Evolutionary conservation across 2,797 vertebrate species (phyloP), one percentile per base, ranked within the genome.

Genomic region (Coregonus ussuriensis): DNA sequence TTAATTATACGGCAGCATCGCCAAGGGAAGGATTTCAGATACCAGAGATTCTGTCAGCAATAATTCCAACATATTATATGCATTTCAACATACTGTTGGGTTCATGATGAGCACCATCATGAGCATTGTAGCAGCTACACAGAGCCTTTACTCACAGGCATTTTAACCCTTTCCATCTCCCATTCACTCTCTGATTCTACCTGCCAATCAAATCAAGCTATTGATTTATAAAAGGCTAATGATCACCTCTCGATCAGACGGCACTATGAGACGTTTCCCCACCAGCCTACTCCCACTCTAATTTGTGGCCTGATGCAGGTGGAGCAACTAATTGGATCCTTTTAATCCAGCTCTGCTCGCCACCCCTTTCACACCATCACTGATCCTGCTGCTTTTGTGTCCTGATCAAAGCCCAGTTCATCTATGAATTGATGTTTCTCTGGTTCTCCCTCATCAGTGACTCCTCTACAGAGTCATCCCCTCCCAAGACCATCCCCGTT

Each of bases 401-500:
- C 79, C 47, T 52, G 85, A 92, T 91, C 89, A 93, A 93, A 92
- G 90, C 82, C 47, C 79, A 82, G 82, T 77, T 79, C 75, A 53
- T 79, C 78, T 82, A 82, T 90, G 88, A 91, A 93, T 92, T 84
- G 82, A 85, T 77, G 84, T 91, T 91, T 88, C 79, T 84, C 66
- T 84, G 80, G 68, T 72, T 85, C 84, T 83, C 88, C 77, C 80
- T 84, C 84, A 76, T 81, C 63, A 90, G 82, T 85, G 82, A 89
- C 72, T 76, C 75, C 72, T 76, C 75, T 71, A 79, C 74, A 84
- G 83, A 86, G 89, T 92, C 87, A 79, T 82, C 74, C 84, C 87
- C 90, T 82, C 83, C 79, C 75, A 80, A 90, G 86, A 89, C 83
- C 82, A 92, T 87, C 88, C 89, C 91, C 89, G 93, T 91, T 94